Evolutionary conservation across 2,888 invertebrate genomes (phyloP).

Genomic region (Osmoderma eremita): DNA sequence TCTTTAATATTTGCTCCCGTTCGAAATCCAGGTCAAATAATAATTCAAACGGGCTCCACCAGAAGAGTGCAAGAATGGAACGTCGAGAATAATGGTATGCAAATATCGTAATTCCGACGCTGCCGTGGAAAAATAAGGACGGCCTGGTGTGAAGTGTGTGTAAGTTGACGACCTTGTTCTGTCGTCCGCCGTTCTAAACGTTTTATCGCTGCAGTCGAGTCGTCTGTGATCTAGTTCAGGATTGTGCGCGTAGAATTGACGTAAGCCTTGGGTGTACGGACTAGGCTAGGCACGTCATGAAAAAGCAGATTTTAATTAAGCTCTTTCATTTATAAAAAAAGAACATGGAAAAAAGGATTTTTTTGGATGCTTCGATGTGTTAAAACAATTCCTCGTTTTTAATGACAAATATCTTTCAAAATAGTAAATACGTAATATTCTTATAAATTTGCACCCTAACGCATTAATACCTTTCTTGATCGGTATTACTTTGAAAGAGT

Average conservation of each 20-base stretch:
- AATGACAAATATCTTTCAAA: too few species aligned
- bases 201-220: constrained; percentile 4
- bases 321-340: too few species aligned
- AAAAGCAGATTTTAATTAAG: too few species aligned
- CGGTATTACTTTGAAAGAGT: too few species aligned
- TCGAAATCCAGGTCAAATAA: constrained; percentile 4
- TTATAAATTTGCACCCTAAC: too few species aligned
- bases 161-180: constrained; percentile 1
- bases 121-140: constrained; percentile 2
- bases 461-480: too few species aligned
- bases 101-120: constrained; percentile 4
- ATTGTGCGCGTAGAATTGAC: background rate
- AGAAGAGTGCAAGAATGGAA: background rate
- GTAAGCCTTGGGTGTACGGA: too few species aligned
- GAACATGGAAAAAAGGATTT: too few species aligned
- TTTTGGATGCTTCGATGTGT: too few species aligned
- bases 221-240: constrained; percentile 5
- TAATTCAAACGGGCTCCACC: background rate
- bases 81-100: constrained; percentile 2
- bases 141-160: background rate
- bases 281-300: too few species aligned
- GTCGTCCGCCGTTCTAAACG: background rate
- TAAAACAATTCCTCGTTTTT: too few species aligned
- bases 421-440: too few species aligned
- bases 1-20: background rate